Base-by-base conservation (phyloP, 1,140 invertebrate genomes). In the Glomeris maerens region DNA sequence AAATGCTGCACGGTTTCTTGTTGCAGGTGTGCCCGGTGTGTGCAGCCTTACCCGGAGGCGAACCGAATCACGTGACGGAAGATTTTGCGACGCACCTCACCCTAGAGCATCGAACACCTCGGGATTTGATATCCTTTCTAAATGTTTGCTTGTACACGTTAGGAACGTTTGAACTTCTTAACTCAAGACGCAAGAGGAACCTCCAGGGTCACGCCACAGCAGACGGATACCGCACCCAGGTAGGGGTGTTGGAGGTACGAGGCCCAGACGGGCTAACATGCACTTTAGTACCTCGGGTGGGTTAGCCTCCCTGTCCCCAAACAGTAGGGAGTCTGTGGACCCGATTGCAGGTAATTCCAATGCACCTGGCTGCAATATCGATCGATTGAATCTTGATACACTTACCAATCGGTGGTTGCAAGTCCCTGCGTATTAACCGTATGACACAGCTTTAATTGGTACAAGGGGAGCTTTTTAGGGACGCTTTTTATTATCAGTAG, bases 41-140 rank as follows among this genome's bases (percentile, higher is more conserved):
- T 76, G 92, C 92, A 42, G 84, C 89, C 48, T 74, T 90, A 66
- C 90, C 90, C 48, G 90, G 90, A 59, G 91, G 90, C 27, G 94
- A 98, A 68, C 91, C 93, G 51, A 97, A 96, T 74, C 79, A 93
- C 64, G 84, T 95, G 62, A 95, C 92, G 55, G 91, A 97, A 74
- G 93, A 98, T 73, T 94, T 97, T 74, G 82, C 89, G 58, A 86
- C 86, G 61, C 93, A 97, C 77, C 77, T 98, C 59, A 89, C 84
- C 57, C 68, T 95, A 55, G 91, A 97, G 65, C 93, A 98, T 74
- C 79, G 87, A 60, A 83, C 79, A 53, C 57, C 47, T 51, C 54
- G 50, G 55, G 61, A 88, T 72, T 74, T 88, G 60, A 87, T 88
- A 65, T 86, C 83, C 58, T 86, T 88, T 76, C 25, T 4, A 42